phyloP scores from a whole-genome alignment of 2,888 invertebrate species.

The Aplocera efformata region DNA sequence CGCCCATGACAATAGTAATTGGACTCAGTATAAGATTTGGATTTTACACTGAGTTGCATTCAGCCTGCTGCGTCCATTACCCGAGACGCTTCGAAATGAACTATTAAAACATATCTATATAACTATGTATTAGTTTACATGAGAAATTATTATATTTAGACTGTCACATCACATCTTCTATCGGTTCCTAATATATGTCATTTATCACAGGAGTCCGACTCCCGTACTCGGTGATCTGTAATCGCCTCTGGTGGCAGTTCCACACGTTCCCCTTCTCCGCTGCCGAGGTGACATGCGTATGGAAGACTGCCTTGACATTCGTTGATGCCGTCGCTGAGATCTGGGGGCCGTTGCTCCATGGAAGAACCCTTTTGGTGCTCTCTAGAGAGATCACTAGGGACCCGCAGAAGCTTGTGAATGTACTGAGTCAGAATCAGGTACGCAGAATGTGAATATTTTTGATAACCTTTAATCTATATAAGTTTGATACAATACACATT shows the following conservation, averaged over 20 bases:
- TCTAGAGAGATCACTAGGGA: slow-evolving; percentile 87
- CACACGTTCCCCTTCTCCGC: slow-evolving; percentile 86
- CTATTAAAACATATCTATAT: too few relatives aligned
- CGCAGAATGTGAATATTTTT: slow-evolving; percentile 4
- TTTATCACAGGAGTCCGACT: slow-evolving; percentile 85
- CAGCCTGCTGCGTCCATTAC: too few relatives aligned
- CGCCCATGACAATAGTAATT: too few relatives aligned
- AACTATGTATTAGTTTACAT: too few relatives aligned
- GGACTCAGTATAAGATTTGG: too few relatives aligned
- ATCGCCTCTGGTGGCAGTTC: slow-evolving; percentile 95
- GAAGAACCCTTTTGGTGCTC: slow-evolving; percentile 85
- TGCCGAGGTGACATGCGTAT: slow-evolving; percentile 86
- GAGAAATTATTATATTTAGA: too few relatives aligned
- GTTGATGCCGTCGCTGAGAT: slow-evolving; percentile 94
- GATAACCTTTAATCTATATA: too few relatives aligned
- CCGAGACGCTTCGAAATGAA: too few relatives aligned
- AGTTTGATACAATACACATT: too few relatives aligned
- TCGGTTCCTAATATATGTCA: too few relatives aligned
- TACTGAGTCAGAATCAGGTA: slow-evolving; percentile 86
- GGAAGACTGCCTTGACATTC: slow-evolving; percentile 95
- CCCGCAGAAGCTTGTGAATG: slow-evolving; percentile 85
- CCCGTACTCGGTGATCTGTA: slow-evolving; percentile 87
- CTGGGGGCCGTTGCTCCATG: slow-evolving; percentile 90
- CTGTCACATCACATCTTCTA: too few relatives aligned
- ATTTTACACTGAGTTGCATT: too few relatives aligned